These are phyloP conservation scores for Bruchidius siliquastri DNA, from an alignment of 2,888 invertebrate genomes.

Conservation along the genomic window DNA sequence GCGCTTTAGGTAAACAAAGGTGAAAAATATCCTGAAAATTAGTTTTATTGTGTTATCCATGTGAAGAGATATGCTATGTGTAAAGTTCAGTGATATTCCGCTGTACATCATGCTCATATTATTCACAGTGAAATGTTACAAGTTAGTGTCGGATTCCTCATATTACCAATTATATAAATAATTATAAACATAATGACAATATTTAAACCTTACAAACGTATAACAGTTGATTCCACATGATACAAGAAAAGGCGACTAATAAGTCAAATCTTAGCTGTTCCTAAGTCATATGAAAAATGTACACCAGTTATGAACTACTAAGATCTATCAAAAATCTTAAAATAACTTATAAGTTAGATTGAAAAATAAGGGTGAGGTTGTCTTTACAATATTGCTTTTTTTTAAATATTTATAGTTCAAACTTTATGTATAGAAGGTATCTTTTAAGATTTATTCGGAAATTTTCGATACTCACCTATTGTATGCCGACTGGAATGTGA, in stretches of 20 bases:
- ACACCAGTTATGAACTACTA: no score
- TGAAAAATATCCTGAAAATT: not conserved
- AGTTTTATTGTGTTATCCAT: not conserved
- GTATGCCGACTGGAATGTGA: slow-evolving; percentile 37
- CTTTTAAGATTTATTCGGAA: not conserved
- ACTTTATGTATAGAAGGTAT: no score
- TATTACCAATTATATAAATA: not conserved
- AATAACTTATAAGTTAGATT: no score
- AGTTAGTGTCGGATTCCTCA: not conserved
- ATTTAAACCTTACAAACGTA: no score
- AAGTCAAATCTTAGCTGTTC: no score
- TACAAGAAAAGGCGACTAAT: no score
- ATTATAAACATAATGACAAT: not conserved
- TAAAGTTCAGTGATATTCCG: not conserved
- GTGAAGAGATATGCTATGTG: not conserved
- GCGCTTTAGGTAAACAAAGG: not conserved
- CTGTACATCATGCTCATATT: not conserved
- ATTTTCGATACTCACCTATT: slow-evolving; percentile 32
- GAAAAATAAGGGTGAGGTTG: no score
- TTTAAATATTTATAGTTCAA: no score
- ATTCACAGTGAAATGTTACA: not conserved
- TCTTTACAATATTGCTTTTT: no score
- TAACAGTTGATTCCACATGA: no score
- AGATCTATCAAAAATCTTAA: no score
- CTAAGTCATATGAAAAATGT: no score